These are phyloP conservation scores for Bufotes viridis DNA, from an alignment of 2,797 vertebrate genomes.

Conservation along the genomic window DNA sequence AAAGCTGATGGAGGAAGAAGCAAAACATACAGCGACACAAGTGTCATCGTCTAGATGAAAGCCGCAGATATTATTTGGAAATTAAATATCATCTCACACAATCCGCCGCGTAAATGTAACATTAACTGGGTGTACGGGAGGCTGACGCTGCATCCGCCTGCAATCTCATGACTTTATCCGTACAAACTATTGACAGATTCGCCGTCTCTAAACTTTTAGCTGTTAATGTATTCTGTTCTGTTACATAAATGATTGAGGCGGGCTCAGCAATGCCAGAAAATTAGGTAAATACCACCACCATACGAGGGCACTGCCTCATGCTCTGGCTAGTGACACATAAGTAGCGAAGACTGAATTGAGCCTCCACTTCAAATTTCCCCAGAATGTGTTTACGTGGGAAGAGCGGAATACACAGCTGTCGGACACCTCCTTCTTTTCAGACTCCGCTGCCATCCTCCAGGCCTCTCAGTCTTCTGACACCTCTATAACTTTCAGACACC, in stretches of 20 bases:
- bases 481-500: too few relatives aligned
- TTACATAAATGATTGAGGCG: background rate
- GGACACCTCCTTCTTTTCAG: too few relatives aligned
- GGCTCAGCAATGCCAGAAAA: background rate
- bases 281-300: background rate
- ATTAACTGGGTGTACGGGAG: background rate
- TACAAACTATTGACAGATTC: background rate
- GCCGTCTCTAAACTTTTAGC: background rate
- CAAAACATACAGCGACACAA: conserved; percentile 14
- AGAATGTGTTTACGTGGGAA: too few relatives aligned
- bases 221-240: background rate
- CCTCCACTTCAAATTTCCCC: too few relatives aligned
- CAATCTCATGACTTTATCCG: background rate
- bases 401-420: too few relatives aligned
- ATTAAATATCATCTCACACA: background rate
- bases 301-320: background rate
- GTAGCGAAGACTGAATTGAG: too few relatives aligned
- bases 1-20: conserved; percentile 14
- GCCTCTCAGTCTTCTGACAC: too few relatives aligned
- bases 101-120: background rate
- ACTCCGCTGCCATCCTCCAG: too few relatives aligned
- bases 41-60: conserved; percentile 23
- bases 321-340: too few relatives aligned
- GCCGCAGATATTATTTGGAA: background rate
- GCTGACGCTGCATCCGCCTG: background rate